Base-by-base conservation (phyloP, 2,797 vertebrate genomes). In the Chromis chromis region DNA sequence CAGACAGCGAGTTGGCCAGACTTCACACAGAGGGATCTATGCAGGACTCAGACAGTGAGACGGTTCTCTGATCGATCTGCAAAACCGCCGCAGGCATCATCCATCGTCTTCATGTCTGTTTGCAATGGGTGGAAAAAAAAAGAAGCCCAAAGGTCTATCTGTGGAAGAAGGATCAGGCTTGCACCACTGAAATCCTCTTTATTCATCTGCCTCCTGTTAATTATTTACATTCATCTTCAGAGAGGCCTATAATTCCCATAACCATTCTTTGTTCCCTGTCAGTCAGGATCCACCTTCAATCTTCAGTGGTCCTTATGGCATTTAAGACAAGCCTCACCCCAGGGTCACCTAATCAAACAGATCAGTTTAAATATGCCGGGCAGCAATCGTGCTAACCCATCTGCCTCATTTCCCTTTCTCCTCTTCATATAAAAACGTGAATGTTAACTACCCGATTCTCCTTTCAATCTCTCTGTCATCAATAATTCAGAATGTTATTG, bases 401-500 rank as follows among this genome's bases (percentile, higher is more conserved):
- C 76, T 57, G 64, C 79, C 59, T 76, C 53, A 24, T 65, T 58
- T 70, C 46, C 21, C 25, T 3, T 33, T 44, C 76, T 65, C 48
- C 66, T 54, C 63, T 70, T 83, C 79, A 84, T 79, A 77, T 79
- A 89, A 82, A 83, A 87, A 86, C 84, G 75, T 70, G 77, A 92
- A 91, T 81, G 87, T 86, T 91, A 91, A 92, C 91, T 75, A 83
- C 48, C 69, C 71, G 33, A 60, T 72, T 64, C 65, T 71, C 67
- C 78, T 76, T 82, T 73, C 84, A 81, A 85, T 92, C 85, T 83
- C 81, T 31, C 39, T 2, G 58, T 71, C 90, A 93, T 95, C 89
- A 94, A 95, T 94, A 94, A 94, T 94, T 94, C 91, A 94, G 75
- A 81, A 62, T 91, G 91, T 92, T 93, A 92, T 89, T 91, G 91